These are phyloP conservation scores for Drosophila barbarae DNA, from an alignment of 2,888 invertebrate species.

Conservation along the genomic window DNA sequence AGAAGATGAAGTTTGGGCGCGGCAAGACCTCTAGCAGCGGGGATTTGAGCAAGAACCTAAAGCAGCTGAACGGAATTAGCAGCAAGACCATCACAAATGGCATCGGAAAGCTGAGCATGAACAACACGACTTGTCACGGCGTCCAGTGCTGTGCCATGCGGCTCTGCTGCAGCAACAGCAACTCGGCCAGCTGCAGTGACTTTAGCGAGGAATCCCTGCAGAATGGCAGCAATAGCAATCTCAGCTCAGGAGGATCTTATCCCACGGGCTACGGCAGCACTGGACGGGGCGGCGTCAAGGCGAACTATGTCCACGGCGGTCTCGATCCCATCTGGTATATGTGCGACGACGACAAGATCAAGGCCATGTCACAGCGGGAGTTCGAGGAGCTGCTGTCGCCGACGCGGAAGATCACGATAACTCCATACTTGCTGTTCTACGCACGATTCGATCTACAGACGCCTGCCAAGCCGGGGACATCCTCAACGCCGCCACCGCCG, in stretches of 20 bases:
- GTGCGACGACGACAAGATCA: constrained; percentile 92
- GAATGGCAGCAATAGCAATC: constrained; percentile 71
- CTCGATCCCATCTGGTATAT: constrained; percentile 86
- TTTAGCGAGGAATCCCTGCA: constrained; percentile 73
- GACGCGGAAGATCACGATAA: constrained; percentile 88
- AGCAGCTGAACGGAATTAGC: constrained; percentile 78
- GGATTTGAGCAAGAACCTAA: constrained; percentile 79
- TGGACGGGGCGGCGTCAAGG: constrained; percentile 71
- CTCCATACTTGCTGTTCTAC: constrained; percentile 93
- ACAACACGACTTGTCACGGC: constrained; percentile 81
- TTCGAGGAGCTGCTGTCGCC: constrained; percentile 88
- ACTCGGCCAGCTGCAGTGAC: constrained; percentile 70
- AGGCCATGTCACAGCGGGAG: constrained; percentile 87
- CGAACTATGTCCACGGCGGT: constrained; percentile 48
- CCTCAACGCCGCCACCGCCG: constrained; percentile 58
- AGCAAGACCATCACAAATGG: constrained; percentile 78
- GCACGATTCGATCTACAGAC: constrained; percentile 82
- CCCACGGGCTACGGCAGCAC: constrained; percentile 77
- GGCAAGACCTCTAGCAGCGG: constrained; percentile 80
- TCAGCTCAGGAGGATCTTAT: constrained; percentile 47
- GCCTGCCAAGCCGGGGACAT: constrained; percentile 49
- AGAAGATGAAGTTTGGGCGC: constrained; percentile 79
- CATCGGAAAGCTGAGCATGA: constrained; percentile 78
- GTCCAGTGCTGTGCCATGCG: constrained; percentile 83
- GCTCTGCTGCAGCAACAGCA: constrained; percentile 62